A percentile compares a stretch with the other conserved stretches of the same genome.
These are phyloP conservation scores for Pipra filicauda DNA, from an alignment of 2,113 vertebrate genomes.

Conservation along the genomic window DNA sequence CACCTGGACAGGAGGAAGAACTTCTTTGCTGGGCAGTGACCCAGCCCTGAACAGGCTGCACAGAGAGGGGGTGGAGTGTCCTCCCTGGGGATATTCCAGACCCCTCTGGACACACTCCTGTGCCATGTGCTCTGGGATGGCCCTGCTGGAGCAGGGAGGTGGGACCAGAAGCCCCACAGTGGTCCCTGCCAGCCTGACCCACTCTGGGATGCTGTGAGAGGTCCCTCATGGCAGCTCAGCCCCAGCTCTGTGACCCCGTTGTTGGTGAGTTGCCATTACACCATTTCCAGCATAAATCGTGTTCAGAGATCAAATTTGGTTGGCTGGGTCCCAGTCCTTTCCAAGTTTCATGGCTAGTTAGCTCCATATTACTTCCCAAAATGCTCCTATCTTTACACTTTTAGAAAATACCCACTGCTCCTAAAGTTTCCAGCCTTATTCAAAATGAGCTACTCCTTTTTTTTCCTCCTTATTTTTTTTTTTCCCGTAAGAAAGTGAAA, in stretches of 20 bases:
- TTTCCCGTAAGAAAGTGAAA: slow-evolving; percentile 29
- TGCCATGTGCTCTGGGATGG: not conserved
- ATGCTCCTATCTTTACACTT: not conserved
- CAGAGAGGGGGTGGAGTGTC: not conserved
- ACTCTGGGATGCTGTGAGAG: not conserved
- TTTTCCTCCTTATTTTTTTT: not conserved
- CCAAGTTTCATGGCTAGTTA: not conserved
- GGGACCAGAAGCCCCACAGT: not conserved
- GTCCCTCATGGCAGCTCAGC: not conserved
- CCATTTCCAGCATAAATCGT: not conserved
- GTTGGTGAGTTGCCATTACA: not conserved
- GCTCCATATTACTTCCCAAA: not conserved
- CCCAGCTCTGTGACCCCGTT: not conserved
- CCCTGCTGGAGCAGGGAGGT: not conserved
- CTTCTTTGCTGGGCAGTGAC: not conserved
- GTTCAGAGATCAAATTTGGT: not conserved
- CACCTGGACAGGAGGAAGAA: not conserved
- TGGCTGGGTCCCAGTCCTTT: not conserved
- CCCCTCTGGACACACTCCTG: not conserved
- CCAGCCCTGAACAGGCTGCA: not conserved
- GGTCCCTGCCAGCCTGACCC: not conserved
- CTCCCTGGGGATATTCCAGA: not conserved
- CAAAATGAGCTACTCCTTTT: not conserved
- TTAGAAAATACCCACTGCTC: not conserved
- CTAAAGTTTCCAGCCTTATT: slow-evolving; percentile 27